Percentiles rank a stretch among this genome's conserved stretches.
Conservation (phyloP, 2,113 vertebrate genomes). For the Regulus satrapa region DNA sequence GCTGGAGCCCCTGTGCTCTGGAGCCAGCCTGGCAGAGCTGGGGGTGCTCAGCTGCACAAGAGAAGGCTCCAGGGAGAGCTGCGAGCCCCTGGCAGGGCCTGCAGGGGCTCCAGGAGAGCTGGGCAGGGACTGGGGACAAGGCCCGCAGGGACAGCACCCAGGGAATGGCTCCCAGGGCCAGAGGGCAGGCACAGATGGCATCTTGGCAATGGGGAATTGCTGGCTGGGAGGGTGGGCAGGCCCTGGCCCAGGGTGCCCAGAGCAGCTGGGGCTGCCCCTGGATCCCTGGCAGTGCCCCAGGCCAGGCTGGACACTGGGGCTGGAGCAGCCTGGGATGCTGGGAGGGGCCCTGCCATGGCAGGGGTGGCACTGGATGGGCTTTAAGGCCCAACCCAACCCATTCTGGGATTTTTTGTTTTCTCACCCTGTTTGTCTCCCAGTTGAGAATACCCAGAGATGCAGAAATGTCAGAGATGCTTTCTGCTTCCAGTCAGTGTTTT, state of each 20-base stretch:
- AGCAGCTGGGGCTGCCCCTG: not conserved
- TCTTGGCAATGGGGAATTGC: rapidly evolving
- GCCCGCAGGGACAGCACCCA: not conserved
- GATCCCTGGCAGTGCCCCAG: not conserved
- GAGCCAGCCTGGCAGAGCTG: not conserved
- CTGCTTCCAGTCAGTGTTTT: not conserved
- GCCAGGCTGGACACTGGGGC: rapidly evolving
- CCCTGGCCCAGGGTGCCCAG: not conserved
- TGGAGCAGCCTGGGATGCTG: not conserved
- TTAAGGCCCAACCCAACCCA: not conserved
- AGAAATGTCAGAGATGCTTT: not conserved
- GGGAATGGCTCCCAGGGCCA: not conserved
- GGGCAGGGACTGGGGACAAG: not conserved
- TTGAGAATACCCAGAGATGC: not conserved
- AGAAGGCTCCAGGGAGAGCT: not conserved
- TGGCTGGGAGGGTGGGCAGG: not conserved
- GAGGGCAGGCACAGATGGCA: not conserved
- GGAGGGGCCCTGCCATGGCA: not conserved
- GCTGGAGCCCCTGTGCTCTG: not conserved
- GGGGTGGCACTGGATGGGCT: not conserved
- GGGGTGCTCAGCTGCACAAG: not conserved
- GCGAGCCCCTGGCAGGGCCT: not conserved
- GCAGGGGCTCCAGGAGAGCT: not conserved
- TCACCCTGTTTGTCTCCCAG: not conserved
- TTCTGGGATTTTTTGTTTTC: not conserved